phyloP scores from a whole-genome alignment of 2,797 vertebrate species.

The Phoebastria nigripes region DNA sequence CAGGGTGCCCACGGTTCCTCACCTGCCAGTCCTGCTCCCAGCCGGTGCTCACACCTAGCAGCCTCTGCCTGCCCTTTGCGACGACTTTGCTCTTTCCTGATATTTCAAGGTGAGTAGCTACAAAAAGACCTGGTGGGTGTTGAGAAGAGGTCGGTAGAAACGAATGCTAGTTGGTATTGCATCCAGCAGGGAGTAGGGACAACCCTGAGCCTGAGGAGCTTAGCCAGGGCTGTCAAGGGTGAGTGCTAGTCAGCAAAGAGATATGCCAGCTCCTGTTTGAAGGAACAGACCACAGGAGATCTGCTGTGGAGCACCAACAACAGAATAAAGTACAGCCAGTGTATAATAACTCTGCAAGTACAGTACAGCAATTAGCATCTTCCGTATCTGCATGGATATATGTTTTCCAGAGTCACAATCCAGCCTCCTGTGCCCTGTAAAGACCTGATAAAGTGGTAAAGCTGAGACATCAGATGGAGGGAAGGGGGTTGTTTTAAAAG shows the following conservation, averaged over 20 bases:
- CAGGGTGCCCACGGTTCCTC: not conserved
- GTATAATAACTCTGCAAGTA: not conserved
- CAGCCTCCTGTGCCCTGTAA: not conserved
- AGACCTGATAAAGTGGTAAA: not conserved
- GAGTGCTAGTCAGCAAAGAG: not conserved
- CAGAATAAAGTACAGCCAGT: not conserved
- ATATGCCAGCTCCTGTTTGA: not conserved
- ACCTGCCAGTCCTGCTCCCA: not conserved
- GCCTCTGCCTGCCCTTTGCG: not conserved
- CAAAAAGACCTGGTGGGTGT: not conserved
- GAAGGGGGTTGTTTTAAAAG: not conserved
- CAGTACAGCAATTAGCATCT: not conserved
- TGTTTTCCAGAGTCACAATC: not conserved
- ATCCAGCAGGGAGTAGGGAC: not conserved
- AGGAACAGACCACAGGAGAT: not conserved
- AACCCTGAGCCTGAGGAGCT: not conserved
- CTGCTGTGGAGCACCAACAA: not conserved
- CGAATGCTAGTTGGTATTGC: not conserved
- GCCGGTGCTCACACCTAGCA: not conserved
- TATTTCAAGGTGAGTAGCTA: not conserved
- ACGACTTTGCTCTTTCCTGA: rapidly evolving
- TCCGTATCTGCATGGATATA: not conserved
- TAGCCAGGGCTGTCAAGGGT: not conserved
- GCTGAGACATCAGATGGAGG: not conserved
- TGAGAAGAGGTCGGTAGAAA: not conserved